Conservation (phyloP, 2,888 invertebrate species). For the Sarcophaga variegata region DNA sequence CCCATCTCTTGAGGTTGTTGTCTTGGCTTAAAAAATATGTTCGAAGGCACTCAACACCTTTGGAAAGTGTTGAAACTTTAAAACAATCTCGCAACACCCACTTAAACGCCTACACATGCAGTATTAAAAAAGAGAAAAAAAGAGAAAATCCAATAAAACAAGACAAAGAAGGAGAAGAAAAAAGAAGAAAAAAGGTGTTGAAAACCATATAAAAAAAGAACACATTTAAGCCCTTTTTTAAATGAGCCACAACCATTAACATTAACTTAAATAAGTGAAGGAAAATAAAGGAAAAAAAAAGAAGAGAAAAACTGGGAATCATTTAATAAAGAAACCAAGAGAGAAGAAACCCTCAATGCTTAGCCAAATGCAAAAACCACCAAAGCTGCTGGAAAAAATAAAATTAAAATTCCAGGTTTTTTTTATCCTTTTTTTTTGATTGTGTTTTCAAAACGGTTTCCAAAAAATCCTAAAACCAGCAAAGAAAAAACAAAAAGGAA, state of each 20-base stretch:
- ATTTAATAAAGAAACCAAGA: slow-evolving; percentile 54
- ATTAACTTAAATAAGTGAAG: slow-evolving; percentile 62
- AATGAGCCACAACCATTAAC: slow-evolving; percentile 64
- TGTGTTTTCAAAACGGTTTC: neutral
- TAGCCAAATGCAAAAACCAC: slow-evolving; percentile 79
- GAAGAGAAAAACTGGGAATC: slow-evolving; percentile 45
- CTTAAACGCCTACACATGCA: slow-evolving; percentile 52
- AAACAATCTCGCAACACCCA: slow-evolving; percentile 66
- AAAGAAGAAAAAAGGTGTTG: slow-evolving; percentile 50
- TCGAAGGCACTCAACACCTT: slow-evolving; percentile 25
- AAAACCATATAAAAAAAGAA: slow-evolving; percentile 62
- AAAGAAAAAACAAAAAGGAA: neutral
- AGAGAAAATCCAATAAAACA: slow-evolving; percentile 22
- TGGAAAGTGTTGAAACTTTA: slow-evolving; percentile 65
- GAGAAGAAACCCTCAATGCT: slow-evolving; percentile 72
- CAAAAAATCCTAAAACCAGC: slow-evolving; percentile 35
- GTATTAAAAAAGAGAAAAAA: neutral
- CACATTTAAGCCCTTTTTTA: slow-evolving; percentile 63
- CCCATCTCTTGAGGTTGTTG: neutral
- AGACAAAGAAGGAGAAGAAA: slow-evolving; percentile 22
- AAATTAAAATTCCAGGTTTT: slow-evolving; percentile 37
- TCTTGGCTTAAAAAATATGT: neutral
- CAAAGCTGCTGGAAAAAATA: slow-evolving; percentile 58
- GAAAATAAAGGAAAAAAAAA: slow-evolving; percentile 32
- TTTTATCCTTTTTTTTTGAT: slow-evolving; percentile 46